Evolutionary conservation across 2,888 invertebrate species (phyloP).

Genomic region (Acleris literana): DNA sequence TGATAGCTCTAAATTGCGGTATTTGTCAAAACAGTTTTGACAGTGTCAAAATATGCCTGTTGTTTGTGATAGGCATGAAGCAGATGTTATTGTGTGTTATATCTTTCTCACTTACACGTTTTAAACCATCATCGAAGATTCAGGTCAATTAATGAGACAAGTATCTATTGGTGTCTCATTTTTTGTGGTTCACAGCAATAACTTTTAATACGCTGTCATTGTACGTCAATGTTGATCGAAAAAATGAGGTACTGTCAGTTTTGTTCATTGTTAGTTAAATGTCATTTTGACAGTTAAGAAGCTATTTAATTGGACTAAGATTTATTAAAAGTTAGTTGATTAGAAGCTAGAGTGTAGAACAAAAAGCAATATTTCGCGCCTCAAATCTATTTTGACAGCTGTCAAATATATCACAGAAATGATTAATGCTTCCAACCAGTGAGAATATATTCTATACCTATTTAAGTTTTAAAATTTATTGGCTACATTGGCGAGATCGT

Average conservation of each 20-base stretch:
- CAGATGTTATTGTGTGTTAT: background rate
- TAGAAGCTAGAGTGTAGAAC: slow-evolving; percentile 2
- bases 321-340: slow-evolving; percentile 1
- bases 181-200: background rate
- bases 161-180: background rate
- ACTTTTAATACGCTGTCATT: background rate
- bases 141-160: too few relatives aligned
- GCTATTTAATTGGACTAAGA: background rate
- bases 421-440: slow-evolving; percentile 18
- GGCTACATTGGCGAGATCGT: background rate
- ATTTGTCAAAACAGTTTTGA: background rate
- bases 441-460: background rate
- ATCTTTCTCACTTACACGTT: too few relatives aligned
- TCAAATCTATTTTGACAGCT: slow-evolving; percentile 4
- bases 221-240: background rate
- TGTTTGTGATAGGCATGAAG: background rate
- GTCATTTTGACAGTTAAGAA: slow-evolving; percentile 10
- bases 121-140: too few relatives aligned
- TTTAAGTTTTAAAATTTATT: background rate
- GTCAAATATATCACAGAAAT: slow-evolving; percentile 3
- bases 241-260: slow-evolving; percentile 22
- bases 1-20: background rate
- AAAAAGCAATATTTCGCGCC: too few relatives aligned
- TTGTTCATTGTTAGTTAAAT: slow-evolving; percentile 29
- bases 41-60: background rate